Conservation (phyloP, 1,140 invertebrate species). For the Camponotus floridanus region DNA sequence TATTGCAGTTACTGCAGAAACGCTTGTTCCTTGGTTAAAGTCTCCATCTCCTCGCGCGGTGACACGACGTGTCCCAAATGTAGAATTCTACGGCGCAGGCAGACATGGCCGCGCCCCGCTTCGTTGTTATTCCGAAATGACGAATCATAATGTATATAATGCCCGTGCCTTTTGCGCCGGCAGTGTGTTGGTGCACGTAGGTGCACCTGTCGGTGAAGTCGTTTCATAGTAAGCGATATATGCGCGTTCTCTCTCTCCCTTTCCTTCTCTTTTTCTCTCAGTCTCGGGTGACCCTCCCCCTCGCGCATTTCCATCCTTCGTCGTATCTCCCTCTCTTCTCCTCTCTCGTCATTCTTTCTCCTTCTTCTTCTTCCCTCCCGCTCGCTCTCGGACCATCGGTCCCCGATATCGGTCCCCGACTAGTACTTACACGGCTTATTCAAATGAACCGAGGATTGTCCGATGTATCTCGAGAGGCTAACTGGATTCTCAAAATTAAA, state of each 20-base stretch:
- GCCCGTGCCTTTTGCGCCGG: conserved; percentile 68
- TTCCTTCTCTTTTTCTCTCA: conserved; percentile 23
- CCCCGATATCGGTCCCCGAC: conserved; percentile 50
- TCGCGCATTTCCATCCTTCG: conserved; percentile 62
- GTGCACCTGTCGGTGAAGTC: conserved; percentile 80
- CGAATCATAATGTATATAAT: conserved; percentile 85
- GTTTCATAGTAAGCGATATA: conserved; percentile 80
- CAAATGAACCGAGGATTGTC: conserved; percentile 83
- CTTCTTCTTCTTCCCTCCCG: neutral
- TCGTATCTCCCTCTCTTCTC: conserved; percentile 19
- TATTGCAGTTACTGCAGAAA: neutral
- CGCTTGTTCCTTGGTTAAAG: neutral
- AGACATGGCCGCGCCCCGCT: conserved; percentile 81
- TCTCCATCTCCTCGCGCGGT: conserved; percentile 67
- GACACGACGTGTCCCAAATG: conserved; percentile 81
- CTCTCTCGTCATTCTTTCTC: conserved; percentile 33
- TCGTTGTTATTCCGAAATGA: conserved; percentile 86
- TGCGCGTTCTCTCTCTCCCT: neutral
- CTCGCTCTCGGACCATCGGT: conserved; percentile 59
- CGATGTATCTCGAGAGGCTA: conserved; percentile 81
- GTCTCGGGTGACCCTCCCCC: conserved; percentile 36
- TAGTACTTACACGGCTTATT: conserved; percentile 85
- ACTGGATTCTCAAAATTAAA: conserved; percentile 85
- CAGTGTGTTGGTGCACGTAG: conserved; percentile 74
- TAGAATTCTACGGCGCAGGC: conserved; percentile 82